These are phyloP conservation scores for Hylaeus volcanicus DNA, from an alignment of 1,140 invertebrate species.

Conservation along the genomic window DNA sequence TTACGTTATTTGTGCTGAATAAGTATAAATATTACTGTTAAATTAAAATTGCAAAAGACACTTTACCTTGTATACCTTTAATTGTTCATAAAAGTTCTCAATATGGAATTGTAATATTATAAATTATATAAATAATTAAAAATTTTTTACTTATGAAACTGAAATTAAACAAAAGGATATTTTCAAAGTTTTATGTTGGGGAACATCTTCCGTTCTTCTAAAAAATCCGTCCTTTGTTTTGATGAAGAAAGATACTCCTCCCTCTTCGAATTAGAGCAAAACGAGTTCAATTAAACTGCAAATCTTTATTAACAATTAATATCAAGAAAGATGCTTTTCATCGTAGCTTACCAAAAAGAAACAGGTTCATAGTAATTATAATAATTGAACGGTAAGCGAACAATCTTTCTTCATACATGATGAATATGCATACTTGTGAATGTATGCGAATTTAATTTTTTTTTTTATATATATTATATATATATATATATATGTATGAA, in stretches of 20 bases:
- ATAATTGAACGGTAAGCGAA: conserved; percentile 3
- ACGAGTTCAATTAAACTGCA: not conserved
- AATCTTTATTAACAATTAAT: not conserved
- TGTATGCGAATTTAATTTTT: conserved; percentile 35
- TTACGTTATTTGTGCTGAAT: conserved; percentile 8
- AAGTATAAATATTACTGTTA: not conserved
- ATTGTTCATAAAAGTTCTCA: not conserved
- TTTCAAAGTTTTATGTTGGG: conserved; percentile 1
- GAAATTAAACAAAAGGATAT: not conserved
- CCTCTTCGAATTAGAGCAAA: conserved; percentile 4
- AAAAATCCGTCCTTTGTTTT: conserved; percentile 56
- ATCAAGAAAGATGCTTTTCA: not conserved
- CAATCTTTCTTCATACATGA: conserved; percentile 9
- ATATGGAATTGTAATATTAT: not conserved
- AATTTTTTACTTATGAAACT: not conserved
- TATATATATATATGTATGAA: conserved; percentile 5
- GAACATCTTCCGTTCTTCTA: not conserved
- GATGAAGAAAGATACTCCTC: conserved; percentile 49
- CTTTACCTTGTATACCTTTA: not conserved
- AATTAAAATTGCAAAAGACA: not conserved
- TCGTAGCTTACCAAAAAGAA: not conserved
- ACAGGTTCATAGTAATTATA: conserved; percentile 4
- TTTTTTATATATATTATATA: conserved; percentile 9
- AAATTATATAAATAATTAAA: conserved; percentile 9
- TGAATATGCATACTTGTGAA: conserved; percentile 44